phyloP scores from a whole-genome alignment of 1,140 invertebrate species.

The Papilio machaon region DNA sequence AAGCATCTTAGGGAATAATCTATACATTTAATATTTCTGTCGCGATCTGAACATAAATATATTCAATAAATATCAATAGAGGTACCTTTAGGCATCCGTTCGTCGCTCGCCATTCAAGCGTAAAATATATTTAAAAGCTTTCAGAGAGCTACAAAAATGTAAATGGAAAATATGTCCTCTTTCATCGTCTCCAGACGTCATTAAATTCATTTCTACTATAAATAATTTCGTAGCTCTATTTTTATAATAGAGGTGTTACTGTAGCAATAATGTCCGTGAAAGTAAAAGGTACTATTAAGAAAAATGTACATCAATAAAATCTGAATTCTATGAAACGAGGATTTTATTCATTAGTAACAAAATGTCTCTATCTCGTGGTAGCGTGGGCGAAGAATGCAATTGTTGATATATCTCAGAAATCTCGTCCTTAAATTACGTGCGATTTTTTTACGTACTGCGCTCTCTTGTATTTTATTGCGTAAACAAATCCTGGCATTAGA shows the following conservation, averaged over 20 bases:
- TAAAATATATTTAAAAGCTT: constrained; percentile 62
- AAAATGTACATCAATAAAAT: constrained; percentile 50
- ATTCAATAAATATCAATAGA: constrained; percentile 38
- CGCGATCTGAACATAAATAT: constrained; percentile 32
- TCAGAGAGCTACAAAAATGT: constrained; percentile 53
- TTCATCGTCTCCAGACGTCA: constrained; percentile 43
- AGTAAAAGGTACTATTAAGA: not conserved
- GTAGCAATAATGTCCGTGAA: not conserved
- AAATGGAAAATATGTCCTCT: constrained; percentile 42
- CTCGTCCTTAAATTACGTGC: not conserved
- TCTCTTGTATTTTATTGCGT: not conserved
- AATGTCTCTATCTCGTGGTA: constrained; percentile 35
- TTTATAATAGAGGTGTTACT: not conserved
- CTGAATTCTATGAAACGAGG: constrained; percentile 61
- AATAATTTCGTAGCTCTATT: constrained; percentile 28
- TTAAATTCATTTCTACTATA: constrained; percentile 47
- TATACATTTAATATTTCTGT: constrained; percentile 34
- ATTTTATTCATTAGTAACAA: constrained; percentile 59
- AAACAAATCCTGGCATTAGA: too few relatives aligned
- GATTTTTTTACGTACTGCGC: not conserved
- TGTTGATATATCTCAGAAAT: not conserved
- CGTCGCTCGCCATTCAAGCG: constrained; percentile 46
- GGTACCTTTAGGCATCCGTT: constrained; percentile 48
- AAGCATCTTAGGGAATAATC: not conserved
- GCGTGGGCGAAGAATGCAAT: constrained; percentile 28